These are phyloP conservation scores for Phymastichus coffea DNA, from an alignment of 1,140 invertebrate genomes.

Conservation along the genomic window DNA sequence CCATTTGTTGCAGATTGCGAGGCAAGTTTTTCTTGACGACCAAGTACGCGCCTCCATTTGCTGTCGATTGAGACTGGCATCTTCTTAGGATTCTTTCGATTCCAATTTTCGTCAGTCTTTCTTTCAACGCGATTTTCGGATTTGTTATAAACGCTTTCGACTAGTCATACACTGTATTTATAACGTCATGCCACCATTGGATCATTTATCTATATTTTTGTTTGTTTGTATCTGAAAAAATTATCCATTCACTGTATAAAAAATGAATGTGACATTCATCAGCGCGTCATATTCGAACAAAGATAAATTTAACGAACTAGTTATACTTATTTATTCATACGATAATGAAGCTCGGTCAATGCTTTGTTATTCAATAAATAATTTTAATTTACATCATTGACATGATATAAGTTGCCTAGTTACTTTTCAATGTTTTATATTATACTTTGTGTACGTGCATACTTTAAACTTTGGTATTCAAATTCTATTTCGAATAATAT, in stretches of 20 bases:
- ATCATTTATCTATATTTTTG: no score
- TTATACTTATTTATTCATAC: constrained; percentile 25
- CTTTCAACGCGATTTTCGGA: no score
- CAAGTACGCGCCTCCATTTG: constrained; percentile 40
- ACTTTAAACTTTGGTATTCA: no score
- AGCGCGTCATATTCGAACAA: constrained; percentile 9
- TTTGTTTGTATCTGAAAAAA: not conserved
- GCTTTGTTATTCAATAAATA: constrained; percentile 2
- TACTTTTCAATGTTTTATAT: no score
- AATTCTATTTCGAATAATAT: no score
- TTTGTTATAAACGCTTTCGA: no score
- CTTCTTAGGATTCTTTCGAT: not conserved
- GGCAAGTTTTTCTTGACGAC: constrained; percentile 44
- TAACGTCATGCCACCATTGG: no score
- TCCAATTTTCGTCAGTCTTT: not conserved
- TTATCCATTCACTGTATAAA: constrained; percentile 14
- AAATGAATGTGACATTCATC: no score
- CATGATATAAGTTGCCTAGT: no score
- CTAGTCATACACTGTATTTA: no score
- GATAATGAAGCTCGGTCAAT: constrained; percentile 20
- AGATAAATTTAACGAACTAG: constrained; percentile 21
- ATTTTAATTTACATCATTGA: no score
- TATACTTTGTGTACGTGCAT: no score
- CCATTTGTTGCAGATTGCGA: constrained; percentile 34
- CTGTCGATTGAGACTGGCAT: constrained; percentile 31